Evolutionary conservation across 2,797 vertebrate genomes (phyloP).

Genomic region (Pipistrellus nathusii): DNA sequence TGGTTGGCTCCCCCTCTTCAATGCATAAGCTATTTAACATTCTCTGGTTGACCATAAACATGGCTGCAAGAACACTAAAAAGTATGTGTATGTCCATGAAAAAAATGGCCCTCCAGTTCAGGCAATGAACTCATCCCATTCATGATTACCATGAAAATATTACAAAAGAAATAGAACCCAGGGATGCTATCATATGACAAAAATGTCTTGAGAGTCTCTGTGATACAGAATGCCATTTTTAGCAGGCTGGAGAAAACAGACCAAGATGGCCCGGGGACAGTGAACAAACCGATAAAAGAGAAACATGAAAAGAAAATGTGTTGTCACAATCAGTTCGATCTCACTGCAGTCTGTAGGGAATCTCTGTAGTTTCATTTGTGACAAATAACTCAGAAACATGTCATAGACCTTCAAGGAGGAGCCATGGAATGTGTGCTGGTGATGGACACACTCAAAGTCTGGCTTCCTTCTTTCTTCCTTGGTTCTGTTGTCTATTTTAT

Average conservation of each 20-base stretch:
- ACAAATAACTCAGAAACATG: neutral
- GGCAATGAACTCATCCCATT: neutral
- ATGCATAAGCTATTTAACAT: neutral
- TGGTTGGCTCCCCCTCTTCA: neutral
- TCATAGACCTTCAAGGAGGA: neutral
- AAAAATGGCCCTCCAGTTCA: neutral
- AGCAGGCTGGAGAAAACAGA: neutral
- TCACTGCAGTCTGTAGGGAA: neutral
- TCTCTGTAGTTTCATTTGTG: neutral
- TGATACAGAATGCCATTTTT: neutral
- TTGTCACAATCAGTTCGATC: neutral
- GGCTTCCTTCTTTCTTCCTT: neutral
- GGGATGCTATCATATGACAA: neutral
- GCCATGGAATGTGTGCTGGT: accelerated
- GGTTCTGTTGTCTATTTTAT: neutral
- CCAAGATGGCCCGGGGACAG: neutral
- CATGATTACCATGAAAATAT: neutral
- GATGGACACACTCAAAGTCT: neutral
- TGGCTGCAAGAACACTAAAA: neutral
- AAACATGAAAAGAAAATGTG: neutral
- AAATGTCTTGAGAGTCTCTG: neutral
- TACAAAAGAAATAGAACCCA: neutral
- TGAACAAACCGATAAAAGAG: neutral
- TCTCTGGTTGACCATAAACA: neutral
- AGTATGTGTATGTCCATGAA: neutral